A percentile compares a stretch with the other conserved stretches of the same genome.
Conservation (phyloP, 2,797 vertebrate species). For the Gadopsis bispinosus region DNA sequence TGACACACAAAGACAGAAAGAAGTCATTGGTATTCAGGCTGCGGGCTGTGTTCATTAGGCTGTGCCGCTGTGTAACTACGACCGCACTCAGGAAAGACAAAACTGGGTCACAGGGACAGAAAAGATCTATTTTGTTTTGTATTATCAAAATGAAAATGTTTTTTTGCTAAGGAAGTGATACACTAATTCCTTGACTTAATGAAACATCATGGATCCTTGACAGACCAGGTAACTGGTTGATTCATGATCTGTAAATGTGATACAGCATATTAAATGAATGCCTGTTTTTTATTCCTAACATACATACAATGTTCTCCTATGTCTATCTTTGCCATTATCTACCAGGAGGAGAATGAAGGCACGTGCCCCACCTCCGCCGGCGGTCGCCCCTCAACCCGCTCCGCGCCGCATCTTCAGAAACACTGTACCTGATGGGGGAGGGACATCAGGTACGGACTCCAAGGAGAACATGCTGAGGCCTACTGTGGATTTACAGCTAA, state of each 20-base stretch:
- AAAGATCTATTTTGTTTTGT: neutral
- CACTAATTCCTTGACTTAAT: neutral
- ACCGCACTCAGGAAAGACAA: slow-evolving; percentile 19
- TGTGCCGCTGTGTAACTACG: slow-evolving; percentile 11
- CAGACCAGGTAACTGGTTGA: neutral
- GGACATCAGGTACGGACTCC: slow-evolving; percentile 75
- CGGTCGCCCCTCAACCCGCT: slow-evolving; percentile 72
- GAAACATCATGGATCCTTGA: neutral
- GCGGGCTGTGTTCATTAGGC: slow-evolving; percentile 27
- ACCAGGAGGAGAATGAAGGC: slow-evolving; percentile 91
- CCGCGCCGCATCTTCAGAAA: slow-evolving; percentile 81
- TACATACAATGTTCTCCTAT: neutral
- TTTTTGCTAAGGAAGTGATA: neutral
- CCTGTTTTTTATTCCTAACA: neutral
- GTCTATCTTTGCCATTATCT: slow-evolving; percentile 24
- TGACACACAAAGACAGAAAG: slow-evolving; percentile 4
- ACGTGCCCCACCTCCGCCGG: slow-evolving; percentile 89
- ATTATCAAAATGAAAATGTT: neutral
- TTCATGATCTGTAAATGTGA: neutral
- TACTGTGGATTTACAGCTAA: slow-evolving; percentile 84
- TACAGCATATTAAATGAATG: neutral
- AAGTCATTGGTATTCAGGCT: slow-evolving; percentile 43
- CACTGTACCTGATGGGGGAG: slow-evolving; percentile 78
- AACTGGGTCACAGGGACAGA: neutral
- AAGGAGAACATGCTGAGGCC: slow-evolving; percentile 88